Evolutionary conservation across 1,140 invertebrate genomes (phyloP).

Genomic region (Brachionus plicatilis): DNA sequence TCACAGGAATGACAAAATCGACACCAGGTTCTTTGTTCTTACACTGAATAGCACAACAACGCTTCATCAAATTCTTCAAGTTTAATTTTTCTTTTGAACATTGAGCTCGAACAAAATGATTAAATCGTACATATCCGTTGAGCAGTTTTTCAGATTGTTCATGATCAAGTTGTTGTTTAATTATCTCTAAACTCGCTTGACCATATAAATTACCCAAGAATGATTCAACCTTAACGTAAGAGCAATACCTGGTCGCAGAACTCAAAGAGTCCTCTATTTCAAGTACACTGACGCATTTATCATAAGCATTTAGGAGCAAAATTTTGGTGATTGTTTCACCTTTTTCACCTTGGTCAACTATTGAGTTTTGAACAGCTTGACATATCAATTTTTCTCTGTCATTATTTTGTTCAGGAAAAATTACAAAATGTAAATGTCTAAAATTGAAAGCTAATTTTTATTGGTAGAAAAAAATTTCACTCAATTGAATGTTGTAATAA

Average conservation of each 20-base stretch:
- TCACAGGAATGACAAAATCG: neutral
- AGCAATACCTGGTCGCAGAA: neutral
- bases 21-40: neutral
- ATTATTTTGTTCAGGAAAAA: too few relatives aligned
- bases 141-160: neutral
- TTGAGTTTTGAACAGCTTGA: neutral
- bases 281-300: neutral
- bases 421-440: too few relatives aligned
- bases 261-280: neutral
- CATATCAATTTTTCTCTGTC: too few relatives aligned
- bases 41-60: neutral
- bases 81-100: neutral
- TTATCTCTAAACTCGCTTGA: neutral
- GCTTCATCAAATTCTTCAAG: neutral
- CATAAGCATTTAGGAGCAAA: neutral
- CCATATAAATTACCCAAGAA: neutral
- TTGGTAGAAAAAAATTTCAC: too few relatives aligned
- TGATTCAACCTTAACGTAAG: neutral
- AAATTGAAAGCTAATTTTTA: too few relatives aligned
- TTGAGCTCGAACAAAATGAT: neutral
- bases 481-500: too few relatives aligned
- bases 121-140: neutral
- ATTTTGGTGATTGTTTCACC: neutral
- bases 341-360: constrained; percentile 10
- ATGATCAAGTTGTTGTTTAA: neutral